Evolutionary conservation across 2,113 vertebrate species (phyloP), one percentile per base, ranked within the genome.

Genomic region (Salvelinus alpinus): DNA sequence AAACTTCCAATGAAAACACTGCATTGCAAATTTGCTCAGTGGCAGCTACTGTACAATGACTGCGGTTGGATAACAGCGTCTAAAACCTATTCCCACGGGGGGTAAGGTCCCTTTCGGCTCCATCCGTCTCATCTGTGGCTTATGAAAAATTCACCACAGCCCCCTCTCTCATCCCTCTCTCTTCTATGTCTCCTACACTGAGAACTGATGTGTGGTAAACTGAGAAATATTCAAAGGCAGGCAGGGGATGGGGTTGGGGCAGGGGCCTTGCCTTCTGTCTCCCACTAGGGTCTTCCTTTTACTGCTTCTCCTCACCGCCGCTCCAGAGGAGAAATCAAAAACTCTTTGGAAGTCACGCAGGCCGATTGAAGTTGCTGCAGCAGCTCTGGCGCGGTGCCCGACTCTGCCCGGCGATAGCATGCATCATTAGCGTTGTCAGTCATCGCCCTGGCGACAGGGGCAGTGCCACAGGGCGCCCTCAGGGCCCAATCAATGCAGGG

Each of bases 401-500:
- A 86, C 85, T 85, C 84, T 71, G 78, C 88, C 84, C 29, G 54
- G 80, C 47, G 83, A 89, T 90, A 82, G 86, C 88, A 87, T 75
- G 83, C 90, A 89, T 93, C 90, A 93, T 93, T 94, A 94, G 92
- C 85, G 90, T 92, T 94, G 92, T 94, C 92, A 94, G 87, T 94
- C 92, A 92, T 27, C 81, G 78, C 83, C 82, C 77, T 77, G 81
- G 88, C 78, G 86, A 91, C 77, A 3, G 75, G 88, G 88, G 84
- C 78, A 79, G 75, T 44, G 88, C 91, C 84, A 82, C 80, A 67
- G 88, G 92, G 91, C 80, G 79, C 91, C 93, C 92, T 92, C 86
- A 87, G 92, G 92, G 90, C 89, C 87, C 91, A 92, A 92, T 94
- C 92, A 91, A 84, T 87, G 88, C 70, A 74, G 82, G 82, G 88